A percentile compares a stretch with the other conserved stretches of the same genome.
Conservation (phyloP, 2,888 invertebrate genomes). For the Spilosoma lubricipeda region DNA sequence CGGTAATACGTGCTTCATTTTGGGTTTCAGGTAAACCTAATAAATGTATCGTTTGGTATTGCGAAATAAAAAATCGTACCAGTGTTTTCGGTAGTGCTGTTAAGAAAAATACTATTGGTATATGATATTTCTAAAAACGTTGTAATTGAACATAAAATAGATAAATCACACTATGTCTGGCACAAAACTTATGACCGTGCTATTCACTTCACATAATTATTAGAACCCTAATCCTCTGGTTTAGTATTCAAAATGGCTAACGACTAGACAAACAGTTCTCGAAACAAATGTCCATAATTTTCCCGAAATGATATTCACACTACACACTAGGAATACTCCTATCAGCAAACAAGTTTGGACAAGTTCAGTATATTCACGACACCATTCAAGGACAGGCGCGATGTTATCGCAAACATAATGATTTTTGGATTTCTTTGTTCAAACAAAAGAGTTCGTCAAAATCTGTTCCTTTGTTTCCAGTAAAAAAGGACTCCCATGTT, state of each 20-base stretch:
- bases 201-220: too few relatives aligned
- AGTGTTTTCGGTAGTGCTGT: too few relatives aligned
- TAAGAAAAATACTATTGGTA: too few relatives aligned
- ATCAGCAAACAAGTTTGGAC: conserved; percentile 15
- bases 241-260: background rate
- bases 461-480: conserved; percentile 1
- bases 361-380: conserved; percentile 16
- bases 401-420: conserved; percentile 30
- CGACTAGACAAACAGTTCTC: background rate
- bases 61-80: background rate
- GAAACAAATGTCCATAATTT: background rate
- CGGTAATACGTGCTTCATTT: background rate
- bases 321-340: conserved; percentile 14
- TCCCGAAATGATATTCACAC: background rate
- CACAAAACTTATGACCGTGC: too few relatives aligned
- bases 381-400: conserved; percentile 33
- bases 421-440: conserved; percentile 34
- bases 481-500: background rate
- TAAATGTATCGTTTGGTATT: background rate
- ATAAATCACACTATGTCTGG: background rate
- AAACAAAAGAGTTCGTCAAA: conserved; percentile 13
- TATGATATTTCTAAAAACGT: too few relatives aligned
- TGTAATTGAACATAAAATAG: background rate
- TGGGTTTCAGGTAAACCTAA: background rate
- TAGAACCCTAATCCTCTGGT: background rate